Evolutionary conservation across 1,140 invertebrate genomes (phyloP), one percentile per base, ranked within the genome.

Genomic region (Thalassaphorura encarpata): DNA sequence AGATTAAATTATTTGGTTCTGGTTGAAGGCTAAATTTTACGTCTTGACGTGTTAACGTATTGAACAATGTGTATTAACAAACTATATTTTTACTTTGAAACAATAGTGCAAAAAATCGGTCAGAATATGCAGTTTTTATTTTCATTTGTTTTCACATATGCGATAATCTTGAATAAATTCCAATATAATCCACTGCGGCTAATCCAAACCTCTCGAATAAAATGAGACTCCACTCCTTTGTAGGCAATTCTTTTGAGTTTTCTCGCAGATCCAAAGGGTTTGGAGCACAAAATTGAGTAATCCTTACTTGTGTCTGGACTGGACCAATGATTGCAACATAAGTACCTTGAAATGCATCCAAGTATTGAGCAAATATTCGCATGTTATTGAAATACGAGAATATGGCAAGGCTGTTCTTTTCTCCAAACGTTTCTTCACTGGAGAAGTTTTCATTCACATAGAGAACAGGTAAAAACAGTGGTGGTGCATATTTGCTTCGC

Each of bases 311-410:
- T 16, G 13, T 33, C 15, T 16, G 16, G 3, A 51, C 28, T 0
- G 83, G 83, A 3, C 84, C 84, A 60, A 85, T 82, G 15, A 86
- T 78, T 54, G 85, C 73, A 5, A 86, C 61, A 41, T 79, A 71
- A 23, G 71, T 71, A 1, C 83, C 84, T 3, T 67, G 66, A 66
- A 77, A 85, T 43, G 73, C 62, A 28, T 71, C 67, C n/a, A 85
- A 67, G 66, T 87, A 86, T 8, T 81, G 69, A 5, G 70, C 54
- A 69, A 86, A 86, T 18, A 81, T 81, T 5, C 52, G 31, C 1
- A 76, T 75, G 59, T 84, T 79, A 61, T 85, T 86, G 64, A 86
- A 87, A 65, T 86, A 86, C 64, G 83, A 86, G 66, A 87, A 86
- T 24, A 86, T 63, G 18, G 69, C 68, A 33, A 63, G 46, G 23